phyloP scores from a whole-genome alignment of 2,797 vertebrate genomes.

The Melanogrammus aeglefinus region DNA sequence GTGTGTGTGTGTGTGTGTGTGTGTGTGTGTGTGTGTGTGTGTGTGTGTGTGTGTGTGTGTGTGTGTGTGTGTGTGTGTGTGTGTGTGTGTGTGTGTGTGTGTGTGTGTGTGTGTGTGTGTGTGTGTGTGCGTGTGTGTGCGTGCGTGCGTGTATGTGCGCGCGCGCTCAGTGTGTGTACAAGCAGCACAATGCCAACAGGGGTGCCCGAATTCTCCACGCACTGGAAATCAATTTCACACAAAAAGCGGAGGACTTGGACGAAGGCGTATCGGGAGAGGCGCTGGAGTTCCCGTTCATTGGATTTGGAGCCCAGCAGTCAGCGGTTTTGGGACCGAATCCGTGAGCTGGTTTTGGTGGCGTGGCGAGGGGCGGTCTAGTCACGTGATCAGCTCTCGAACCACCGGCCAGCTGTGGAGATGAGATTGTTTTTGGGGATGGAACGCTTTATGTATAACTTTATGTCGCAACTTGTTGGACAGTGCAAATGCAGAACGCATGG shows the following conservation, averaged over 20 bases:
- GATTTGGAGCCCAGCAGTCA: conserved; percentile 66
- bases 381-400: conserved; percentile 55
- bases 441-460: conserved; percentile 41
- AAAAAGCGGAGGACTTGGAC: conserved; percentile 66
- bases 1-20: conserved; percentile 54
- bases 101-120: conserved; percentile 62
- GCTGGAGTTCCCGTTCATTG: conserved; percentile 73
- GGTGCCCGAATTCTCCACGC: conserved; percentile 69
- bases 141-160: conserved; percentile 64
- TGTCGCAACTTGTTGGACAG: conserved; percentile 39
- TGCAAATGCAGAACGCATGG: conserved; percentile 19
- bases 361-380: conserved; percentile 51
- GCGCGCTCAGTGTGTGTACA: neutral
- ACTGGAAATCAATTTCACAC: conserved; percentile 76
- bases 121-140: conserved; percentile 59
- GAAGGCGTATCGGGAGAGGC: conserved; percentile 62
- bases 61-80: conserved; percentile 26
- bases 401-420: conserved; percentile 60
- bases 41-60: conserved; percentile 65
- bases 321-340: conserved; percentile 48
- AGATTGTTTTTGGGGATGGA: conserved; percentile 65
- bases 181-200: conserved; percentile 68
- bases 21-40: conserved; percentile 50
- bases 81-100: conserved; percentile 63
- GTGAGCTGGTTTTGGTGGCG: conserved; percentile 41